Conservation (phyloP, 2,888 invertebrate species). For the Chloroclysta siterata region DNA sequence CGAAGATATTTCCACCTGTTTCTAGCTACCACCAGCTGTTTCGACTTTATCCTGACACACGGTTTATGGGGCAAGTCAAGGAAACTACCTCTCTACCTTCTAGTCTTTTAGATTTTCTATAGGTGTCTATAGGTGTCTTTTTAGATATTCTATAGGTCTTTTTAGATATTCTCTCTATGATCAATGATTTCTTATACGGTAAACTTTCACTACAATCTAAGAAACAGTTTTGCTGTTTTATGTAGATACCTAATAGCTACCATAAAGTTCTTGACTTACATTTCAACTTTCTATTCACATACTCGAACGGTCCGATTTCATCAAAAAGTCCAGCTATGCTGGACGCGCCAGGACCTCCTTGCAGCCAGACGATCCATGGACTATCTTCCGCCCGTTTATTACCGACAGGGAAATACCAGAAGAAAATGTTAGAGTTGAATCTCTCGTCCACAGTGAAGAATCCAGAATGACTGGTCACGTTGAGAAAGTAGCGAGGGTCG, state of each 20-base stretch:
- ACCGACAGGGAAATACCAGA: slow-evolving; percentile 92
- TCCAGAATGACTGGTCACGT: slow-evolving; percentile 77
- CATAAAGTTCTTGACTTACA: slow-evolving; percentile 51
- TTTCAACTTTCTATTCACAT: slow-evolving; percentile 48
- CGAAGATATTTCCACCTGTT: too few species aligned
- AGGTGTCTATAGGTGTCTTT: too few species aligned
- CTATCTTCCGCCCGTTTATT: slow-evolving; percentile 60
- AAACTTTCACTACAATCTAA: background rate
- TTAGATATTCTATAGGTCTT: too few species aligned
- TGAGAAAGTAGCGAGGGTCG: slow-evolving; percentile 59
- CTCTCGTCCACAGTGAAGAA: slow-evolving; percentile 88
- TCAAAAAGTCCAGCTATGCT: slow-evolving; percentile 77
- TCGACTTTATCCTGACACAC: too few species aligned
- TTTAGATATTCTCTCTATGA: slow-evolving; percentile 7
- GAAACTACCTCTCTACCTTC: too few species aligned
- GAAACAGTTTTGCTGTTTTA: background rate
- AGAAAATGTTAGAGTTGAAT: slow-evolving; percentile 90
- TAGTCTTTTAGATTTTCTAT: too few species aligned
- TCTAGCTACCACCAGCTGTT: too few species aligned
- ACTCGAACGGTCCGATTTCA: slow-evolving; percentile 72
- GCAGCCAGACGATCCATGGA: slow-evolving; percentile 93
- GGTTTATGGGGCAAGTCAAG: too few species aligned
- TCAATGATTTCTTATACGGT: background rate
- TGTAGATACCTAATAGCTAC: background rate
- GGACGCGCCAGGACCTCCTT: slow-evolving; percentile 93